phyloP scores from a whole-genome alignment of 2,888 invertebrate genomes.

The Helicoverpa assulta region DNA sequence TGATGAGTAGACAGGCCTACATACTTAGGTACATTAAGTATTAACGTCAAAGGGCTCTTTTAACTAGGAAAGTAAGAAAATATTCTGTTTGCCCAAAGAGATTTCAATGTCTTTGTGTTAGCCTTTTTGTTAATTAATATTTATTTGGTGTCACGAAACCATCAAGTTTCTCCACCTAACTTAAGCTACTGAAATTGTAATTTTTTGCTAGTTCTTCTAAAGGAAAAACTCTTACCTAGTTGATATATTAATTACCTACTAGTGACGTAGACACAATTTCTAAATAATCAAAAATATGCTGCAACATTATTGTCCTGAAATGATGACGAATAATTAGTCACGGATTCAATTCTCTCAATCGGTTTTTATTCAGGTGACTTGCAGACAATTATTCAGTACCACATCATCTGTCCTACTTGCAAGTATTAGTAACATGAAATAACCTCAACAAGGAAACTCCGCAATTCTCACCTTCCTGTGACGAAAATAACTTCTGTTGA shows the following conservation, averaged over 20 bases:
- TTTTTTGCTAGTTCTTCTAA: neutral
- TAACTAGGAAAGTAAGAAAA: too few species aligned
- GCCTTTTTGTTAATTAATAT: too few species aligned
- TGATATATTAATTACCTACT: neutral
- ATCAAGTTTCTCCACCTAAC: too few species aligned
- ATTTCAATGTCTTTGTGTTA: too few species aligned
- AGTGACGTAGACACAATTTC: neutral
- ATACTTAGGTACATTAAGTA: too few species aligned
- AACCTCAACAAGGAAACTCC: too few species aligned
- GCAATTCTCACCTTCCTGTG: neutral
- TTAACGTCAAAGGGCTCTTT: too few species aligned
- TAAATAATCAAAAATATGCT: neutral
- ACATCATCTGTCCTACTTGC: neutral
- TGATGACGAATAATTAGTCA: neutral
- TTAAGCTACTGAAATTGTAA: too few species aligned
- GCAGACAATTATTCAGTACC: neutral
- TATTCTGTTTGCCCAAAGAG: too few species aligned
- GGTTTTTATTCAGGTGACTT: neutral
- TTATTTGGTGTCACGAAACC: too few species aligned
- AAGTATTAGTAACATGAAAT: too few species aligned
- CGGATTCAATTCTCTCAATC: neutral
- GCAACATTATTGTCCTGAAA: neutral
- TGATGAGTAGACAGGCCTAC: constrained; percentile 13
- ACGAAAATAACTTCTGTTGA: constrained; percentile 1
- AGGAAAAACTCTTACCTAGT: neutral